These are phyloP conservation scores for Parthenolecanium corni DNA, from an alignment of 2,888 invertebrate genomes.

Conservation along the genomic window DNA sequence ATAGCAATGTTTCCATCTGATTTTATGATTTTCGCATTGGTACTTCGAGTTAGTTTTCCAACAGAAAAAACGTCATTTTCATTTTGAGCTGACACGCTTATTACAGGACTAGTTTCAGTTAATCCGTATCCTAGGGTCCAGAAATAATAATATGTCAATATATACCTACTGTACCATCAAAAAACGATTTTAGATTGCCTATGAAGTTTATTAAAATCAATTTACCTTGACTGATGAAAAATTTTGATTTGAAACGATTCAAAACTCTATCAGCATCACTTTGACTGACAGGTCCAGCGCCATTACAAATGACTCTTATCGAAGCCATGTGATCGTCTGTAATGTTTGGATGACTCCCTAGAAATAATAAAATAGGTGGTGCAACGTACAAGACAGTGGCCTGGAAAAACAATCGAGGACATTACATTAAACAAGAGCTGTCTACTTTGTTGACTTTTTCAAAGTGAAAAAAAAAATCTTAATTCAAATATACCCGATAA, in stretches of 20 bases:
- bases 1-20: constrained; percentile 43
- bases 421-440: too few relatives aligned
- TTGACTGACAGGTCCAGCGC: constrained; percentile 53
- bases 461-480: too few relatives aligned
- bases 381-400: constrained; percentile 40
- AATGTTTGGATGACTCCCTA: constrained; percentile 59
- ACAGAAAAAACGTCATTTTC: constrained; percentile 39
- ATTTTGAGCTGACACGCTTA: constrained; percentile 38
- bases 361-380: constrained; percentile 62
- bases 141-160: too few relatives aligned
- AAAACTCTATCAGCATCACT: constrained; percentile 49
- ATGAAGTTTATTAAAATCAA: background rate
- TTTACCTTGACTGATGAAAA: constrained; percentile 43
- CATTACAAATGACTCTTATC: constrained; percentile 53
- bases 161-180: too few relatives aligned
- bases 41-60: constrained; percentile 52
- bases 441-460: too few relatives aligned
- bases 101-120: constrained; percentile 50
- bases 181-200: too few relatives aligned
- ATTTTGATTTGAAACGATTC: constrained; percentile 24
- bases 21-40: constrained; percentile 54
- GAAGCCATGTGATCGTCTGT: constrained; percentile 53
- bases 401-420: constrained; percentile 4
- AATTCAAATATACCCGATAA: constrained; percentile 39
- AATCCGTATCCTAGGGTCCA: constrained; percentile 37